These are phyloP conservation scores for Anolis carolinensis DNA, from an alignment of 2,113 vertebrate genomes.

Conservation along the genomic window DNA sequence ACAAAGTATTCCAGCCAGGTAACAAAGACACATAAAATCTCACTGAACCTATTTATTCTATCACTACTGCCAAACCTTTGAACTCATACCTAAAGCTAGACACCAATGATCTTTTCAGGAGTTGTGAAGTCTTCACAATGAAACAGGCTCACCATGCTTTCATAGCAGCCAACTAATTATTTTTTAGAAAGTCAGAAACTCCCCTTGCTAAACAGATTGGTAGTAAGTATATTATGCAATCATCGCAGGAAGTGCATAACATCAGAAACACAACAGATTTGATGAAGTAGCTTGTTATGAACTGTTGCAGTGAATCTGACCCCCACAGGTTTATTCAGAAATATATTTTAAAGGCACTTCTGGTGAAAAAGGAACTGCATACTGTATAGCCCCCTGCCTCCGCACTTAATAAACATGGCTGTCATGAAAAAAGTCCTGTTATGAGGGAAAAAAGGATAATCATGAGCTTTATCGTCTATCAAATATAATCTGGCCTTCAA, in stretches of 20 bases:
- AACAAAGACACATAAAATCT: no score
- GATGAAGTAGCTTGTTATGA: conserved; percentile 10
- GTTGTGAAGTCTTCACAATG: no score
- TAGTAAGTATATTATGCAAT: no score
- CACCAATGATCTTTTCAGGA: no score
- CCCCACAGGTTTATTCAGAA: not conserved
- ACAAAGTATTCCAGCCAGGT: no score
- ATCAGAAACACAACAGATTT: not conserved
- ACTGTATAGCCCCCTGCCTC: conserved; percentile 13
- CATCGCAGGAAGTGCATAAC: not conserved
- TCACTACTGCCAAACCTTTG: no score
- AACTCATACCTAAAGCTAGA: no score
- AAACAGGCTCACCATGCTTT: not conserved
- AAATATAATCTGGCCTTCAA: not conserved
- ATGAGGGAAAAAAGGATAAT: not conserved
- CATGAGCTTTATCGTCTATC: not conserved
- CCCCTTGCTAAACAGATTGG: not conserved
- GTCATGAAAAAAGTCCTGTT: conserved; percentile 39
- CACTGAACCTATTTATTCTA: not conserved
- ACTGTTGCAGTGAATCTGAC: no score
- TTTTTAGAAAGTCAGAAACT: not conserved
- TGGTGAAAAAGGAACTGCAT: conserved; percentile 15
- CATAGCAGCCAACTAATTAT: not conserved
- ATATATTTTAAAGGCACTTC: not conserved
- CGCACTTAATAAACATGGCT: no score